Base-by-base conservation (phyloP, 2,888 invertebrate species). In the Acronicta leporina region DNA sequence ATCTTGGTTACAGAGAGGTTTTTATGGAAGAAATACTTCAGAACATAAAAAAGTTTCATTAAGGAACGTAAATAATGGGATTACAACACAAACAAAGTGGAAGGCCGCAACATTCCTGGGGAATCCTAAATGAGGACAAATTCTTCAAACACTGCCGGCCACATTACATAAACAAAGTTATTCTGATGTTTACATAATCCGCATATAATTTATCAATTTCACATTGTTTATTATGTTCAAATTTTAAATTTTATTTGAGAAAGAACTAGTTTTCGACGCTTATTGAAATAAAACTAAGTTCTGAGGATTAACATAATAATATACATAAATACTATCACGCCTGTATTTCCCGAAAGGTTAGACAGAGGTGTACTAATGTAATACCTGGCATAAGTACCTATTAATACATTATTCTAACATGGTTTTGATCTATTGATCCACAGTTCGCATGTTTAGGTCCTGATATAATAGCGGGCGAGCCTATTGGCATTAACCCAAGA, bases 71-170 rank as follows among this genome's bases (percentile, higher is more conserved):
- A 52, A 57, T 59, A 74, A 65, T 65, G 59, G 51, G 42, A 59
- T 68, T 52, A 48, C 47, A 53, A 45, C 40, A 66, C 25, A 40
- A 68, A 73, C 56, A 50, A 58, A 58, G 41, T 69, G 33, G 33
- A 66, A 61, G 20, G 50, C 42, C 44, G 35, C 49, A 60, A 58
- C 44, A 62, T 73, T 60, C 41, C 54, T 46, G 52, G 43, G 14
- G 57, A 69, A 66, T 60, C 44, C 47, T 47, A 57, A 62, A 69
- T 49, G 52, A 72, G 67, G 44, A 58, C 15, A 11, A 41, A 55
- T 53, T 45, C 53, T 42, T 15, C 7, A 49, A 10, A 53, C 52
- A 49, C 11, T 33, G 20, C 58, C 53, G 44, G 49, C 42, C 38
- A 46, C 40, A 52, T 62, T 46, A 54, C 16, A 43, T 40, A 42